Percentiles rank a stretch among this genome's conserved stretches.
Evolutionary conservation across 2,888 invertebrate genomes (phyloP).

Genomic region (Adela reaumurella): DNA sequence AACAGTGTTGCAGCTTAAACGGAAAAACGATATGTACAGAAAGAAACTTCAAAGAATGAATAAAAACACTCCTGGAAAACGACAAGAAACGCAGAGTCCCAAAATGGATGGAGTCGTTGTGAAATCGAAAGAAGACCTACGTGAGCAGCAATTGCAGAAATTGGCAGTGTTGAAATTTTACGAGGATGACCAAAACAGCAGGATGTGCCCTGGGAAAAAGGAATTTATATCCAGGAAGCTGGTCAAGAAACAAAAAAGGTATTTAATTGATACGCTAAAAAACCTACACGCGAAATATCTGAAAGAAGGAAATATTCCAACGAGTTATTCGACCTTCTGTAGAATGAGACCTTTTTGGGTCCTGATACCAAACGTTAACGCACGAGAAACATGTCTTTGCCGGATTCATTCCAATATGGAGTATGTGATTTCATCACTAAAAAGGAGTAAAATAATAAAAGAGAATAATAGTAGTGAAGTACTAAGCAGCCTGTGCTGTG

Average conservation of each 20-base stretch:
- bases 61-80: background rate
- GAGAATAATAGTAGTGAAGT: too few relatives aligned
- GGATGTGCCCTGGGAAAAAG: conserved; percentile 8
- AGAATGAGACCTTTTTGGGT: conserved; percentile 5
- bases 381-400: conserved; percentile 5
- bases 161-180: conserved; percentile 7
- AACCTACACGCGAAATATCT: conserved; percentile 4
- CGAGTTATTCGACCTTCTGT: conserved; percentile 5
- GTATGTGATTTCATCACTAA: too few relatives aligned
- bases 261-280: conserved; percentile 4
- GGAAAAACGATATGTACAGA: conserved; percentile 1
- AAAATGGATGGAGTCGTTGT: conserved; percentile 1
- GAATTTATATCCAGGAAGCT: conserved; percentile 2
- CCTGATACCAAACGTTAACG: conserved; percentile 5
- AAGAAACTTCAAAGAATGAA: conserved; percentile 2
- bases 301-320: conserved; percentile 4
- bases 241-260: conserved; percentile 5
- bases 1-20: background rate
- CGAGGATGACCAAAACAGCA: conserved; percentile 9
- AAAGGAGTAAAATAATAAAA: too few relatives aligned
- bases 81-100: conserved; percentile 1
- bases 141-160: conserved; percentile 1
- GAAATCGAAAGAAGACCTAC: conserved; percentile 3
- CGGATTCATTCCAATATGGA: too few relatives aligned
- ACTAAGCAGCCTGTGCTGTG: too few relatives aligned